phyloP scores from a whole-genome alignment of 1,140 invertebrate genomes.

The Nasonia vitripennis region DNA sequence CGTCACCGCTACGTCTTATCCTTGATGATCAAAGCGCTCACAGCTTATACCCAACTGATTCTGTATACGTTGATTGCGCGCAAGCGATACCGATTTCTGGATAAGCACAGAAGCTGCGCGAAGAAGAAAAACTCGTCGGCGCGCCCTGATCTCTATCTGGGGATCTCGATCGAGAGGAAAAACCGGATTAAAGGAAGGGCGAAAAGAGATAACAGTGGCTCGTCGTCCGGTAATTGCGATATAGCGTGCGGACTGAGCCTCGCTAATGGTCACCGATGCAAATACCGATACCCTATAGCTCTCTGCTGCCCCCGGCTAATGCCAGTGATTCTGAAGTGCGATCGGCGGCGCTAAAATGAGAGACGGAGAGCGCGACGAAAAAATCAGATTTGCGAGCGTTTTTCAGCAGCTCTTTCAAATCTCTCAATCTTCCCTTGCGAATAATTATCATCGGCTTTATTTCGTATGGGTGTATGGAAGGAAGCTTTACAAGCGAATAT shows the following conservation, averaged over 20 bases:
- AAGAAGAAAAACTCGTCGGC: not conserved
- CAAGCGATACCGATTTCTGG: not conserved
- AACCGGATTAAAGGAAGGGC: constrained; percentile 35
- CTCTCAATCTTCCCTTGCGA: no score
- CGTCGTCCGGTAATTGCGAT: constrained; percentile 67
- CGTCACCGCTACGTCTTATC: no score
- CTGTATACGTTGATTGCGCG: no score
- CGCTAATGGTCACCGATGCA: constrained; percentile 70
- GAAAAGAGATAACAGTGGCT: constrained; percentile 62
- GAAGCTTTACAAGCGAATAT: no score
- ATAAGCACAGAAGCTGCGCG: not conserved
- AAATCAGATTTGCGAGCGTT: not conserved
- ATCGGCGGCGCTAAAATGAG: constrained; percentile 51
- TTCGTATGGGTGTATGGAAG: no score
- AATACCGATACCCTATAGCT: constrained; percentile 66
- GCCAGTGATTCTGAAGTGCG: constrained; percentile 61
- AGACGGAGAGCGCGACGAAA: not conserved
- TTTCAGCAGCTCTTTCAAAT: not conserved
- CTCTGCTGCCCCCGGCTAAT: constrained; percentile 55
- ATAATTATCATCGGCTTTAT: no score
- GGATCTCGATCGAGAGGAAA: constrained; percentile 29
- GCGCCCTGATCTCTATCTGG: not conserved
- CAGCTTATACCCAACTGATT: no score
- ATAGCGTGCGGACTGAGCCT: constrained; percentile 65
- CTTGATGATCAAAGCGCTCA: no score